Evolutionary conservation across 2,888 invertebrate genomes (phyloP), one percentile per base, ranked within the genome.

Genomic region (Athripsodes cinereus): DNA sequence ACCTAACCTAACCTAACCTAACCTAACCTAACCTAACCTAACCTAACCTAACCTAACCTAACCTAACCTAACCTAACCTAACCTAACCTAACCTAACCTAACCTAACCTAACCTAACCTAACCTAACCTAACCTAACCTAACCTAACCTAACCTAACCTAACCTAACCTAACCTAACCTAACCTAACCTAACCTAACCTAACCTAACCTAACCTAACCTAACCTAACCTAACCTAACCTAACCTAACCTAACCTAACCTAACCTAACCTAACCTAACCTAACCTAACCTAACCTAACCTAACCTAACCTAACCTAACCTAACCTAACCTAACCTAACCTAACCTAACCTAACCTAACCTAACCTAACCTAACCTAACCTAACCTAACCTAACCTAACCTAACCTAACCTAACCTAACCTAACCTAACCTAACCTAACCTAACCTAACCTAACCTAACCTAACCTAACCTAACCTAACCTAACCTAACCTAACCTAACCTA

Each of bases 1-100:
- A 26, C 26, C 26, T 26, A 26, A 26, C 26, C 26, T 26, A 44
- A 44, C 44, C 44, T 44, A 44, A 44, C 44, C 44, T 44, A 44
- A 44, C 44, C 44, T 44, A 44, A 44, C 44, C 44, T 44, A 44
- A 44, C 44, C 44, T 44, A 44, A 44, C 44, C 44, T 44, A 44
- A 44, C 44, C 44, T 44, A 44, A 44, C 44, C 44, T 44, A 44
- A 44, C 44, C 44, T 44, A 44, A 44, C 44, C 44, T 44, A 44
- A 44, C 44, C 44, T 44, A 44, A 44, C 44, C 44, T 44, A 44
- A 44, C 44, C 44, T 44, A 44, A 44, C 44, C 44, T 44, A 44
- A 44, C 44, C 44, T 44, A 44, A 44, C 44, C 44, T 44, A 44
- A 44, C 44, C 44, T 44, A 44, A 44, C 44, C 44, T 44, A 44